Evolutionary conservation across 2,113 vertebrate species (phyloP).

Genomic region (Scomber scombrus): DNA sequence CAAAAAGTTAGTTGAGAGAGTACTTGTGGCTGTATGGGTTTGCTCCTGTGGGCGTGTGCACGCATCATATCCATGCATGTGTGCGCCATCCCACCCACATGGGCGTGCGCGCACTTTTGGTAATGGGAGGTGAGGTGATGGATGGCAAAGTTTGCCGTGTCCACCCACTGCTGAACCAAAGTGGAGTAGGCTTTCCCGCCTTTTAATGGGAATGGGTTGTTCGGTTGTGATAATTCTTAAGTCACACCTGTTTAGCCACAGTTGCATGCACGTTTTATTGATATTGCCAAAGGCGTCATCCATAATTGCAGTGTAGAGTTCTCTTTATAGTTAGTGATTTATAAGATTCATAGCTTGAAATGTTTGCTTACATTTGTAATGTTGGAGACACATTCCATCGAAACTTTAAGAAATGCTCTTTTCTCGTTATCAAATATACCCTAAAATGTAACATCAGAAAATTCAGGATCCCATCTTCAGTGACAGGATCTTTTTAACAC

Average conservation of each 20-base stretch:
- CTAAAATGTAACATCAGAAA: neutral
- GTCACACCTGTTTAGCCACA: neutral
- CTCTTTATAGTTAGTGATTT: too few relatives aligned
- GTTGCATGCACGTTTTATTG: neutral
- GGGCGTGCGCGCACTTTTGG: constrained; percentile 35
- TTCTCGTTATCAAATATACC: neutral
- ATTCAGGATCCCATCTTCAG: neutral
- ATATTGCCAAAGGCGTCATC: neutral
- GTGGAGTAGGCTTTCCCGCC: constrained; percentile 26
- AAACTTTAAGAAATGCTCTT: neutral
- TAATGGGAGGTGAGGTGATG: constrained; percentile 35
- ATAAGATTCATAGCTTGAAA: neutral
- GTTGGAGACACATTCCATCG: neutral
- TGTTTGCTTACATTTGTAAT: neutral
- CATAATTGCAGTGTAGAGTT: neutral
- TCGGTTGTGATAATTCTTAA: neutral
- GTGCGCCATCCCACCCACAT: constrained; percentile 52
- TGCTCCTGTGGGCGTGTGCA: constrained; percentile 55
- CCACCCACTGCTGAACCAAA: constrained; percentile 48
- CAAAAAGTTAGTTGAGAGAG: constrained; percentile 47
- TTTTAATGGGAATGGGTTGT: neutral
- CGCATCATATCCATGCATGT: constrained; percentile 13
- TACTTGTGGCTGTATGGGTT: constrained; percentile 16
- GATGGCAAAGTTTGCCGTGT: constrained; percentile 42
- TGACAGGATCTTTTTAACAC: too few relatives aligned